These are phyloP conservation scores for Sylvilagus floridanus DNA, from an alignment of 2,797 vertebrate species.

Conservation along the genomic window DNA sequence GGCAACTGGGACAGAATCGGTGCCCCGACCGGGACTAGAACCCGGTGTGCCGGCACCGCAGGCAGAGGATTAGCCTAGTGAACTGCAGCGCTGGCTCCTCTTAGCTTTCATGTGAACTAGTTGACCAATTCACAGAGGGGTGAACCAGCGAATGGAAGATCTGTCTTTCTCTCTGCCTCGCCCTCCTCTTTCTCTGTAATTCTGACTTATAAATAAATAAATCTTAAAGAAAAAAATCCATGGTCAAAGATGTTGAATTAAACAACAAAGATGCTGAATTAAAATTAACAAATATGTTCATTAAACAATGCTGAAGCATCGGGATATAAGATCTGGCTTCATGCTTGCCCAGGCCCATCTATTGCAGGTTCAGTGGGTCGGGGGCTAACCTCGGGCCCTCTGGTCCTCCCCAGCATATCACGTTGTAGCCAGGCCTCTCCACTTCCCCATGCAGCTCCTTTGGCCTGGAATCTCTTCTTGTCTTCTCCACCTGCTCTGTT, in stretches of 20 bases:
- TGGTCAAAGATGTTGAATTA: not conserved
- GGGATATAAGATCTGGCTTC: not conserved
- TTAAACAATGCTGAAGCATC: not conserved
- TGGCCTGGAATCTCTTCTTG: not conserved
- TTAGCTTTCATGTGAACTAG: no score
- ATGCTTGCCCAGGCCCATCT: not conserved
- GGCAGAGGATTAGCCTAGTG: no score
- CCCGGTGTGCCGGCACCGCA: no score
- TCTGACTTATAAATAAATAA: no score
- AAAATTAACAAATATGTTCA: no score
- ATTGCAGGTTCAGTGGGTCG: not conserved
- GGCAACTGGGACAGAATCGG: no score
- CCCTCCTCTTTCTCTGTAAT: no score
- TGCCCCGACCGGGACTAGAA: no score
- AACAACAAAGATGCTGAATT: not conserved
- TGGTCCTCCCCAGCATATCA: not conserved
- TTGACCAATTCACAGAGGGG: no score
- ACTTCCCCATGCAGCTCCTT: not conserved
- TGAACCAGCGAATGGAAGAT: no score
- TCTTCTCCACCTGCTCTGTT: not conserved
- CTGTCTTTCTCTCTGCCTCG: no score
- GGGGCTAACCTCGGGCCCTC: rapidly evolving
- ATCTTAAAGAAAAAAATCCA: not conserved
- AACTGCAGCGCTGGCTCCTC: no score
- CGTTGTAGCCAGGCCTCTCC: rapidly evolving